Conservation (phyloP, 2,888 invertebrate genomes). For the Oligia fasciuncula region DNA sequence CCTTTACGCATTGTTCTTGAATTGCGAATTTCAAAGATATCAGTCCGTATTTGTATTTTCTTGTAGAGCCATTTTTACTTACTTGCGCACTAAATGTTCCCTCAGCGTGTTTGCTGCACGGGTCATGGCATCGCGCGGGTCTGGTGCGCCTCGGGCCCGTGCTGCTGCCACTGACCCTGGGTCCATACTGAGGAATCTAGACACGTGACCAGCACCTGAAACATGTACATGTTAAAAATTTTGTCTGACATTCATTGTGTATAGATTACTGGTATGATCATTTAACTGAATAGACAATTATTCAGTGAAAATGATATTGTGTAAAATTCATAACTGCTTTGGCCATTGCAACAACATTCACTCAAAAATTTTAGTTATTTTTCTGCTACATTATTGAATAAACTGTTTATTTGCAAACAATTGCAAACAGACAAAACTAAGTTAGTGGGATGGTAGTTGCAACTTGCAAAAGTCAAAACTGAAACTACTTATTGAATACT, state of each 20-base stretch:
- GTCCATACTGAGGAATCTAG: constrained; percentile 98
- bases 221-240: background rate
- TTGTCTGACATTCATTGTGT: background rate
- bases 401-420: background rate
- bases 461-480: background rate
- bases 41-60: background rate
- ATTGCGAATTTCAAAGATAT: background rate
- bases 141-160: constrained; percentile 82
- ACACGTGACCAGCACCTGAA: constrained; percentile 97
- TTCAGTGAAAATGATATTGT: background rate
- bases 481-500: background rate
- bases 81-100: constrained; percentile 82
- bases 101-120: constrained; percentile 82
- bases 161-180: constrained; percentile 92
- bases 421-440: background rate
- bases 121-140: constrained; percentile 83
- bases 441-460: background rate
- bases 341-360: background rate
- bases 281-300: background rate
- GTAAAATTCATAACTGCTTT: background rate
- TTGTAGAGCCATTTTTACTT: background rate
- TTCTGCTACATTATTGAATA: background rate
- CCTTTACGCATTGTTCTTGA: background rate
- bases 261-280: background rate
- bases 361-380: background rate